A percentile compares a stretch with the other conserved stretches of the same genome.
These are phyloP conservation scores for Eriocheir sinensis DNA, from an alignment of 1,140 invertebrate species.

Conservation along the genomic window DNA sequence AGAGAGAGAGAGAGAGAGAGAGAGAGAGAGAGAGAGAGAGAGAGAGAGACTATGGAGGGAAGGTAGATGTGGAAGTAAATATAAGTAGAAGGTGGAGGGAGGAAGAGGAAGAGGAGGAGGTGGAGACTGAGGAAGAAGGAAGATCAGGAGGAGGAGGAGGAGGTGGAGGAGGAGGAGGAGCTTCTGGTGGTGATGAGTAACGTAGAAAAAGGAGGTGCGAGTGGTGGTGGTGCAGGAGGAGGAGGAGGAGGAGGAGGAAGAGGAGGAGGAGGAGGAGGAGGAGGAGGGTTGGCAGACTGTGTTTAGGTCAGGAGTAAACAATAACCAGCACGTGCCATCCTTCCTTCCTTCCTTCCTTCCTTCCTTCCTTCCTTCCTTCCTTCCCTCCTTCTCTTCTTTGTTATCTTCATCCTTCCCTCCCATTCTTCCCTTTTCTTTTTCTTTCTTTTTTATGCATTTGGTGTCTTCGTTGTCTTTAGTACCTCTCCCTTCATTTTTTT, in stretches of 20 bases:
- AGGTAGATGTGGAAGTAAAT: background rate
- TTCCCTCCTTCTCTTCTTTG: background rate
- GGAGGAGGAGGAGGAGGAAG: background rate
- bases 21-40: background rate
- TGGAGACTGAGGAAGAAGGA: background rate
- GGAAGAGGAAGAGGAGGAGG: background rate
- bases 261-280: background rate
- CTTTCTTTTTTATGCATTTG: background rate
- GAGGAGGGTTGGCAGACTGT: background rate
- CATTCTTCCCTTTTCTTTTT: background rate
- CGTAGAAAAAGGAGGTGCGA: background rate
- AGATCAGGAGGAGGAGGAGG: background rate
- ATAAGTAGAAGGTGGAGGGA: background rate
- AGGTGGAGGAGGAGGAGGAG: background rate
- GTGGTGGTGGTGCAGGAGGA: background rate
- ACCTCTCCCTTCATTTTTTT: background rate
- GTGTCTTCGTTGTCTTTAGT: background rate
- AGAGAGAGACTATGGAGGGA: background rate
- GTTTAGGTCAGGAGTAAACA: slow-evolving; percentile 6
- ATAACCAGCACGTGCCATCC: background rate
- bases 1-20: background rate
- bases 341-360: background rate
- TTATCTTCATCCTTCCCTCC: background rate
- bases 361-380: background rate
- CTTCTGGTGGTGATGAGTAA: too few relatives aligned